Conservation (phyloP, 1,140 invertebrate species). For the Scaptomyza hsui region DNA sequence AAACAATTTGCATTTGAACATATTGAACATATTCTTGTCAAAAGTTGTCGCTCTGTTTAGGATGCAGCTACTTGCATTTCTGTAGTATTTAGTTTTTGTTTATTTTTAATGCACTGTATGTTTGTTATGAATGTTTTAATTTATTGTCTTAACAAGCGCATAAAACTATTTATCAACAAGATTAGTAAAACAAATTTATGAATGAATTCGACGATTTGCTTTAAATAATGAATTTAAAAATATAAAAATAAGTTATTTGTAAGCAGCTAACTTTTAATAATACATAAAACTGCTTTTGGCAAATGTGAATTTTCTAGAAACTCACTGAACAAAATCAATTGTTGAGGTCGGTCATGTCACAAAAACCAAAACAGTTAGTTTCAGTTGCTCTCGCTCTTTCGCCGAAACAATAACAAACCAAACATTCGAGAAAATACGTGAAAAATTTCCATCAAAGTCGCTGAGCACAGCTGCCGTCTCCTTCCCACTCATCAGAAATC, state of each 20-base stretch:
- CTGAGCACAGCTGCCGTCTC: background rate
- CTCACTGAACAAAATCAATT: conserved; percentile 3
- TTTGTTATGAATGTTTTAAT: no score
- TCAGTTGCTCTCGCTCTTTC: background rate
- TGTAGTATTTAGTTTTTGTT: no score
- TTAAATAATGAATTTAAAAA: background rate
- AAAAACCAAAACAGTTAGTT: conserved; percentile 96
- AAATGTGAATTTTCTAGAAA: no score
- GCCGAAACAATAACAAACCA: conserved; percentile 3
- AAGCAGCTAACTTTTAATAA: conserved; percentile 85
- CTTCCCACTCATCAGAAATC: background rate
- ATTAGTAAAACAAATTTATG: background rate
- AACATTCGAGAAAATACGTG: conserved; percentile 6
- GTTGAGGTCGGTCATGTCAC: conserved; percentile 91
- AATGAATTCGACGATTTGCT: background rate
- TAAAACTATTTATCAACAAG: no score
- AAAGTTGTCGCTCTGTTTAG: no score
- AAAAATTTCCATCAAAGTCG: background rate
- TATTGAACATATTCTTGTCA: no score
- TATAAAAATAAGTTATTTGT: background rate
- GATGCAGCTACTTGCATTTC: no score
- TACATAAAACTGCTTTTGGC: conserved; percentile 33
- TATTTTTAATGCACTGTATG: no score
- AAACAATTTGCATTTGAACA: no score
- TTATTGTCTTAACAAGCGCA: no score